Percentiles rank a stretch among this genome's conserved stretches.
phyloP scores from a whole-genome alignment of 2,797 vertebrate species.

The Mergus octosetaceus region DNA sequence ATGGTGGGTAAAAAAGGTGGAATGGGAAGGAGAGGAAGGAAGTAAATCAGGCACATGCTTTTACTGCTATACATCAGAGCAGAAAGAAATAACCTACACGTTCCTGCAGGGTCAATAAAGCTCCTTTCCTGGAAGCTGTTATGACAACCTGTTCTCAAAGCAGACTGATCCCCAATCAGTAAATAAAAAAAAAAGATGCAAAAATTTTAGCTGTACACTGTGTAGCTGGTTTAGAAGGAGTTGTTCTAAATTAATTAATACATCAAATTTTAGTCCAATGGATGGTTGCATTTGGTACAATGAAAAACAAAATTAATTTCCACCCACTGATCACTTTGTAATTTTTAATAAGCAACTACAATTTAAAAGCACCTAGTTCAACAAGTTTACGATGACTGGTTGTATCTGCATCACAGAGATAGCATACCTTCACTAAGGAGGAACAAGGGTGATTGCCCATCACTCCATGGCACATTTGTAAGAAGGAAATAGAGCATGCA shows the following conservation, averaged over 20 bases:
- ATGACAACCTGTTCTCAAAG: not conserved
- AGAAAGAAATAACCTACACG: not conserved
- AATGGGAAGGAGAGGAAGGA: not conserved
- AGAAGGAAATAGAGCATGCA: slow-evolving; percentile 69
- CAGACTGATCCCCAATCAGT: not conserved
- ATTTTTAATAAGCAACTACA: not conserved
- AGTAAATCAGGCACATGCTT: not conserved
- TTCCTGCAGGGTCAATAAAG: not conserved
- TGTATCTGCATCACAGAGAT: slow-evolving; percentile 50
- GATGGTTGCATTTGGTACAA: not conserved
- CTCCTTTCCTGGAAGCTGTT: not conserved
- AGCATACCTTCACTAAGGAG: slow-evolving; percentile 42
- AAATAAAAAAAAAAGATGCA: not conserved
- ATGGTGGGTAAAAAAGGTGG: not conserved
- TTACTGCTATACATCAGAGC: not conserved
- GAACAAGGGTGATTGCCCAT: slow-evolving; percentile 56
- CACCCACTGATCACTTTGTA: slow-evolving; percentile 5
- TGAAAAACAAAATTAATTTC: not conserved
- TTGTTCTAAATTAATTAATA: not conserved
- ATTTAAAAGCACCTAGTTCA: not conserved
- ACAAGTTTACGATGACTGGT: slow-evolving; percentile 17
- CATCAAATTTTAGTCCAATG: not conserved
- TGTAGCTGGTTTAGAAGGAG: not conserved
- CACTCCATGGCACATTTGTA: slow-evolving; percentile 46
- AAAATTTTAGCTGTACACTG: not conserved